A percentile compares a stretch with the other conserved stretches of the same genome.
Conservation (phyloP, 1,140 invertebrate species). For the Micrasema minimum region DNA sequence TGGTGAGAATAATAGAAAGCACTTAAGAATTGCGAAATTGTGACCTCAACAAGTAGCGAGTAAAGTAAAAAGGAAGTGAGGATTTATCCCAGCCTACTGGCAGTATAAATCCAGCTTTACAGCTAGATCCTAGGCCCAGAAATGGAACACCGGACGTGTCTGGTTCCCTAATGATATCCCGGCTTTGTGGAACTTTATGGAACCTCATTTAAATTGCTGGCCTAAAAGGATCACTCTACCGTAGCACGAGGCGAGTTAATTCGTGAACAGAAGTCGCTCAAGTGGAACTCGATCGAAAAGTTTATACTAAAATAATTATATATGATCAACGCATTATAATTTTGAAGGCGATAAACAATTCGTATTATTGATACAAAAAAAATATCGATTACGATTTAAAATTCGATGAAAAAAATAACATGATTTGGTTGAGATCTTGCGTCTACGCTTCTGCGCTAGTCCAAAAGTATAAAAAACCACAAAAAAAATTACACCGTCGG, state of each 20-base stretch:
- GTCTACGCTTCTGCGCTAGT: no score
- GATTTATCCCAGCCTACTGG: constrained; percentile 12
- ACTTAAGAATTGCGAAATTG: constrained; percentile 34
- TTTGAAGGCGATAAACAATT: no score
- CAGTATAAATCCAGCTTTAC: constrained; percentile 25
- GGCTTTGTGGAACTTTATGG: constrained; percentile 34
- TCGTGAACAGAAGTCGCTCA: background rate
- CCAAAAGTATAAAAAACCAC: no score
- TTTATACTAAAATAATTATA: no score
- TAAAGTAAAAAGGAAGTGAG: constrained; percentile 25
- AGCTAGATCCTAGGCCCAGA: background rate
- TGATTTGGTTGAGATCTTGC: no score
- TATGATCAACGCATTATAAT: no score
- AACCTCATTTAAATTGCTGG: background rate
- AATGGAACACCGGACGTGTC: constrained; percentile 34
- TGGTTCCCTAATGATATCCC: constrained; percentile 39
- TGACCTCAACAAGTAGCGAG: no score
- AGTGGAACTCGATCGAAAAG: no score
- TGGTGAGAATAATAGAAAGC: constrained; percentile 43
- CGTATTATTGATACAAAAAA: no score
- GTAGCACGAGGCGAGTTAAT: background rate
- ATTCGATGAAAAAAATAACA: no score
- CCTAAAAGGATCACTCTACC: constrained; percentile 6
- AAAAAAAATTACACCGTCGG: no score
- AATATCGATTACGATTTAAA: no score